phyloP scores from a whole-genome alignment of 2,113 vertebrate genomes.

The Alaudala cheleensis region DNA sequence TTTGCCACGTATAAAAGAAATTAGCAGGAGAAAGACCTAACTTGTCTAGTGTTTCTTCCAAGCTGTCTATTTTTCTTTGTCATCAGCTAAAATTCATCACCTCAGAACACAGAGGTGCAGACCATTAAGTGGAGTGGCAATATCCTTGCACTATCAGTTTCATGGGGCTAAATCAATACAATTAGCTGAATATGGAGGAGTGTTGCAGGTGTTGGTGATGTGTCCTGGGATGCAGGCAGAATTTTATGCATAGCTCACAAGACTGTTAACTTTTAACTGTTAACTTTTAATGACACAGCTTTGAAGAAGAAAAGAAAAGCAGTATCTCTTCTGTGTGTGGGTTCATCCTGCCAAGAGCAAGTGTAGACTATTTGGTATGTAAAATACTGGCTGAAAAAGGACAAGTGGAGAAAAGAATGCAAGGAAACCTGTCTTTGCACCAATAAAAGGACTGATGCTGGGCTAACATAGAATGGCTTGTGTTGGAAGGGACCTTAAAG shows the following conservation, averaged over 20 bases:
- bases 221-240: not conserved
- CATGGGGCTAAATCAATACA: conserved; percentile 24
- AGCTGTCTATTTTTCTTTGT: conserved; percentile 29
- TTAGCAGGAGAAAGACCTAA: not conserved
- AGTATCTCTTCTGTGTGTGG: not conserved
- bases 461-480: not conserved
- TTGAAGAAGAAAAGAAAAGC: not conserved
- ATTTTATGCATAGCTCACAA: not conserved
- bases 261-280: not conserved
- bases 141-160: conserved; percentile 11
- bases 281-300: not conserved
- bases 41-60: conserved; percentile 2
- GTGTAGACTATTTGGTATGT: not conserved
- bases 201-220: not conserved
- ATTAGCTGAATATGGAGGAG: not conserved
- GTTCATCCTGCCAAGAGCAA: not conserved
- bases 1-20: conserved; percentile 4
- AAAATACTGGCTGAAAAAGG: not conserved
- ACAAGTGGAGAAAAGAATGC: not conserved
- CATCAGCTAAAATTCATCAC: conserved; percentile 12
- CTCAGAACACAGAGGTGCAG: not conserved
- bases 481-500: not conserved
- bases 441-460: not conserved
- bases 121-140: conserved; percentile 43
- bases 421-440: not conserved